Base-by-base conservation (phyloP, 2,888 invertebrate genomes). In the Hipparchia sbordonii region DNA sequence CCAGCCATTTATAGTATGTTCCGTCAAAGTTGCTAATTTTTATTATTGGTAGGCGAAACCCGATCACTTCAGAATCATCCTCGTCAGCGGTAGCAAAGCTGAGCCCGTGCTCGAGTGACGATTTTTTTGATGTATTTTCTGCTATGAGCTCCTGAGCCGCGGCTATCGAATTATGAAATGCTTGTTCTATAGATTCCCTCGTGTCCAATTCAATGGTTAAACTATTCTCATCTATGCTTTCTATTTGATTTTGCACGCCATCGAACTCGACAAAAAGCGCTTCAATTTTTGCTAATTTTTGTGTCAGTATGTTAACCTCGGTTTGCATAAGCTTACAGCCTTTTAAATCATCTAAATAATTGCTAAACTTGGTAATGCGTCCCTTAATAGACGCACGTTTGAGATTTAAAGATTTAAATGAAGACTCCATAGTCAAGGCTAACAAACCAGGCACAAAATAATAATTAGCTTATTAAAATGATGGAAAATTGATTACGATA, bases 251-350 rank as follows among this genome's bases (percentile, higher is more conserved):
- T 46, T 70, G 62, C 61, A 70, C 70, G 70, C 62, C 63, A 63
- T 70, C 70, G 63, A 63, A 70, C 57, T 70, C 70, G 63, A 65
- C 70, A 9, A 70, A 70, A 33, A 70, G 56, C n/a, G 70, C 65
- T 9, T 70, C 63, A 45, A 70, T 70, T 10, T 57, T 70, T 23
- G 63, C 70, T 45, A n/a, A n/a, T n/a, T n/a, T 63, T 56, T 63
- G 63, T n/a, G 56, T 57, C 4, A 70, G 57, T 56, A 67, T 63
- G n/a, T 45, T 60, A n/a, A 72, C 72, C 72, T 67, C 72, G 13
- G n/a, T 63, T 63, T 6, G 48, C 3, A 48, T 63, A 48, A 63
- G 63, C 51, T 48, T 61, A 45, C 12, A 23, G 12, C 60, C 5
- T 9, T 60, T 12, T n/a, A n/a, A 6, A 2, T 46, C 61, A 33